Evolutionary conservation across 1,140 invertebrate genomes (phyloP), one percentile per base, ranked within the genome.

Genomic region (Ditylenchus dipsaci): DNA sequence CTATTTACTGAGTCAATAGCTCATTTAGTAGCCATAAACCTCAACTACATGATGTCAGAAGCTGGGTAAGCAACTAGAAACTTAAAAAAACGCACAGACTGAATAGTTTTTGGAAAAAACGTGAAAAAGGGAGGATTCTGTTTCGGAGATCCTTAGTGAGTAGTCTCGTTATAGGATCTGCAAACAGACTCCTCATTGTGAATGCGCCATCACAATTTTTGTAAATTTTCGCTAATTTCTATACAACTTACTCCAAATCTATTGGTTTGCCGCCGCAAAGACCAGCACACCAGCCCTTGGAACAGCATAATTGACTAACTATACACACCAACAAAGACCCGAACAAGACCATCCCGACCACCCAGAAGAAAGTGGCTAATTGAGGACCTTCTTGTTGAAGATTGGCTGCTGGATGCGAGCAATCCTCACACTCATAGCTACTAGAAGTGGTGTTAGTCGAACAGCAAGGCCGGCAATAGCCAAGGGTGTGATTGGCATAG

Each of bases 381-480:
- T 57, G 64, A 49, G 64, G 13, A 7, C 19, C 15, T 15, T 33
- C 27, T 19, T n/a, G n/a, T 42, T 30, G n/a, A 62, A n/a, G 8
- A 60, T 9, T 13, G 26, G 23, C 58, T 42, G 29, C 38, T n/a
- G 30, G 19, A 21, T 63, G 29, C 5, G 11, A 5, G 13, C 15
- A 43, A 8, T 42, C 29, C 3, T 19, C 5, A 19, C 38, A 33
- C 38, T 57, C 21, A 38, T 27, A 61, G 19, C n/a, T 61, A 27
- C 13, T 61, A 27, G 30, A 42, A 17, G 61, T 74, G 76, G 49
- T 74, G 69, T 49, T 76, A 27, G 23, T 49, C 21, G 59, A 38
- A 73, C 79, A 81, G 47, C 79, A 81, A 0, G 72, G 69, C 57
- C 80, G 66, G 71, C 79, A 81, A 59, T 79, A 82, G 1, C 79